Base-by-base conservation (phyloP, 2,888 invertebrate species). In the Zaprionus obscuricornis region DNA sequence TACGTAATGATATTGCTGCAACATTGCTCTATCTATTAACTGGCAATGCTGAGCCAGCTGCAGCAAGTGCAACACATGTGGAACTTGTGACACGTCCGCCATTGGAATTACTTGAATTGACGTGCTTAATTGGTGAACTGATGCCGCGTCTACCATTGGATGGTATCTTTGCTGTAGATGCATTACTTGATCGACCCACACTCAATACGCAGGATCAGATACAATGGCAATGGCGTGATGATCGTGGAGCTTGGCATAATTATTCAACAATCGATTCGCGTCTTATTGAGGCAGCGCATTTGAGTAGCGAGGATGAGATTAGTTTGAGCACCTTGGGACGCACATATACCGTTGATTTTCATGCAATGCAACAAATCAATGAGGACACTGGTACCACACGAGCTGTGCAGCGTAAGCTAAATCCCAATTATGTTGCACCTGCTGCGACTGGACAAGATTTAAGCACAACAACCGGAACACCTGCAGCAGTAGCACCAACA, bases 221-320 rank as follows among this genome's bases (percentile, higher is more conserved):
- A 2, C 94, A 95, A 72, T 99, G 99, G 99, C 98, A 98, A 90
- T 99, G 98, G 98, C 93, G 97, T 47, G 98, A 98, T 89, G 98
- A 98, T 90, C 93, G 97, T 86, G 97, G 96, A 85, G 91, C 97
- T 91, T 97, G 94, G 94, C 97, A 97, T 88, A 95, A 97, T 3
- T 99, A 98, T 91, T 96, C 97, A 31, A 94, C 95, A 74, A 96
- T 97, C 57, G 98, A 98, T 91, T 96, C 97, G 73, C 94, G 97
- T 72, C 96, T 98, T 74, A 95, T 99, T 66, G 98, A 99, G 92
- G 97, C 97, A 60, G 98, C 98, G 17, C 97, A 97, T 90, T 94
- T 96, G 87, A 95, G 95, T 73, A 97, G 97, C 24, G 98, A 98
- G 89, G 98, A 98, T 89, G 98, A 98, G 91, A 96, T 98, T 76